phyloP scores from a whole-genome alignment of 1,140 invertebrate genomes.

The Tetramorium alpestre region DNA sequence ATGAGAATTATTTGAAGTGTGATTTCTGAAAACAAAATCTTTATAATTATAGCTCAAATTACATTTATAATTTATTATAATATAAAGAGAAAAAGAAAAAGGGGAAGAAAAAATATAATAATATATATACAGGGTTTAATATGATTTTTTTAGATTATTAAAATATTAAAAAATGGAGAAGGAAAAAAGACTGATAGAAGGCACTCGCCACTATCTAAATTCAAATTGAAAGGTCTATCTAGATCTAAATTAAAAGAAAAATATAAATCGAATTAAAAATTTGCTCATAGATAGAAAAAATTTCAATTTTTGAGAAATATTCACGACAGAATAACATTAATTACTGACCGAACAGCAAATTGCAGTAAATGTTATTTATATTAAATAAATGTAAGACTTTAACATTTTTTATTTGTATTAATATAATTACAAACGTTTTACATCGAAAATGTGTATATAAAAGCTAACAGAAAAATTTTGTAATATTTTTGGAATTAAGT shows the following conservation, averaged over 20 bases:
- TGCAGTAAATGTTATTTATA: constrained; percentile 30
- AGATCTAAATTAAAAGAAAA: constrained; percentile 56
- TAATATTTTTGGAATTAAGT: not conserved
- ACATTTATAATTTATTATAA: constrained; percentile 48
- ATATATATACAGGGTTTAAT: constrained; percentile 75
- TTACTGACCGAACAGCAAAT: constrained; percentile 26
- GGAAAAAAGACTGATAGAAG: constrained; percentile 82
- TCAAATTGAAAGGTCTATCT: constrained; percentile 53
- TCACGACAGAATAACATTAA: constrained; percentile 45
- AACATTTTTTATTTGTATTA: not conserved
- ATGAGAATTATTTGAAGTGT: constrained; percentile 53
- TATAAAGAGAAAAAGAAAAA: not conserved
- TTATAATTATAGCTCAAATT: constrained; percentile 57
- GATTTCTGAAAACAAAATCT: constrained; percentile 45
- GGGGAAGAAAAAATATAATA: constrained; percentile 39
- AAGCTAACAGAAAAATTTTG: constrained; percentile 18
- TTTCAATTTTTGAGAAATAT: constrained; percentile 59
- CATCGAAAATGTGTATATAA: not conserved
- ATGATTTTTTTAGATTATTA: constrained; percentile 76
- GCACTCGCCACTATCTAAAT: constrained; percentile 74
- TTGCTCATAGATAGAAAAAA: constrained; percentile 70
- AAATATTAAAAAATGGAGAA: constrained; percentile 78
- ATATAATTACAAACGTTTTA: constrained; percentile 5
- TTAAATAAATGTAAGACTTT: constrained; percentile 17
- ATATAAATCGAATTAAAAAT: constrained; percentile 63